Evolutionary conservation across 1,140 invertebrate species (phyloP).

Genomic region (Micrasema longulum): DNA sequence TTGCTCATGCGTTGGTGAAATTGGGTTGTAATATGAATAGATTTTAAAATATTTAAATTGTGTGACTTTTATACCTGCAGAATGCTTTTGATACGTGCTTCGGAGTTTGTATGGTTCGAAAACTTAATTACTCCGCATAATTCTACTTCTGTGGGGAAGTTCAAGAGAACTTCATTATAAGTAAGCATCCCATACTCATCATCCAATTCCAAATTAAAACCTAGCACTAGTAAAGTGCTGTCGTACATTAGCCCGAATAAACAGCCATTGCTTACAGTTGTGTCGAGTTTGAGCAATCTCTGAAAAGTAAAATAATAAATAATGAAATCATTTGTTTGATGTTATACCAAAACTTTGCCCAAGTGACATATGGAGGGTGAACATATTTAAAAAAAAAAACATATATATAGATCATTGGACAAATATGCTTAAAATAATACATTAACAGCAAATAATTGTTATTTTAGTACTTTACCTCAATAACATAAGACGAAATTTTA

Average conservation of each 20-base stretch:
- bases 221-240: conserved; percentile 75
- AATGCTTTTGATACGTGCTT: conserved; percentile 71
- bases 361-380: conserved; percentile 38
- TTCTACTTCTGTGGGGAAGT: conserved; percentile 80
- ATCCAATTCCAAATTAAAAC: conserved; percentile 72
- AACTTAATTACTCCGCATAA: conserved; percentile 78
- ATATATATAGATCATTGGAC: too few relatives aligned
- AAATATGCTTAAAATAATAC: too few relatives aligned
- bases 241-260: conserved; percentile 81
- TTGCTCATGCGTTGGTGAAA: too few relatives aligned
- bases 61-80: conserved; percentile 66
- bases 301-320: conserved; percentile 59
- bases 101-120: conserved; percentile 67
- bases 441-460: too few relatives aligned
- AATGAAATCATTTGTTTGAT: neutral
- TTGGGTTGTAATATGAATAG: too few relatives aligned
- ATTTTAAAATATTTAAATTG: neutral
- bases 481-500: conserved; percentile 68
- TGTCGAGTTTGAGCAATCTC: conserved; percentile 70
- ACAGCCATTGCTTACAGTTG: conserved; percentile 72
- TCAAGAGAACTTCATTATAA: conserved; percentile 71
- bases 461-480: conserved; percentile 63
- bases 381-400: neutral
- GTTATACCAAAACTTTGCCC: neutral
- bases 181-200: conserved; percentile 66